Evolutionary conservation across 1,140 invertebrate species (phyloP).

Genomic region (Notospermus geniculatus): DNA sequence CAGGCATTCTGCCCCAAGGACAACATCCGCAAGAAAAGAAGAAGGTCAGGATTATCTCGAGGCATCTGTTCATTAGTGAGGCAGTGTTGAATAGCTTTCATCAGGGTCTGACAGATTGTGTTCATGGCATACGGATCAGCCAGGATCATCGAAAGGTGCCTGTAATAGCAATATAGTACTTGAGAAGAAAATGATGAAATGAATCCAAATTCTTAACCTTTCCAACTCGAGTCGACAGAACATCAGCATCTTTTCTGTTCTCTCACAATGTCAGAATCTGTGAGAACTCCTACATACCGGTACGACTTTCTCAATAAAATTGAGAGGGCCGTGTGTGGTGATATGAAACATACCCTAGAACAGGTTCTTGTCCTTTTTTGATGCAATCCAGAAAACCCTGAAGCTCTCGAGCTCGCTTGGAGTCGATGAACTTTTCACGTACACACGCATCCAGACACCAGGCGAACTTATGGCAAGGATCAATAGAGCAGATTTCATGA

Average conservation of each 20-base stretch:
- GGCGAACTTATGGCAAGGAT: constrained; percentile 98
- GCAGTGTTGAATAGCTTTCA: constrained; percentile 87
- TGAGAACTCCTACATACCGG: too few species aligned
- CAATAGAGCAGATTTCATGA: constrained; percentile 93
- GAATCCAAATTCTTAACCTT: too few species aligned
- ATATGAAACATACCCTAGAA: constrained; percentile 66
- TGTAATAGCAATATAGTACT: too few species aligned
- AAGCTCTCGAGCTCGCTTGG: constrained; percentile 88
- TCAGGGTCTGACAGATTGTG: constrained; percentile 86
- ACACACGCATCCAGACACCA: constrained; percentile 99
- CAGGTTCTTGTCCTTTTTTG: constrained; percentile 90
- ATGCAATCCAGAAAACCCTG: constrained; percentile 85
- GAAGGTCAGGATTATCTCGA: constrained; percentile 81
- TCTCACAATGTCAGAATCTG: too few species aligned
- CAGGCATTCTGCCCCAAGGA: constrained; percentile 89
- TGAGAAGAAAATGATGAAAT: too few species aligned
- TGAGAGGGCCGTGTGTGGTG: too few species aligned
- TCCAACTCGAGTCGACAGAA: too few species aligned
- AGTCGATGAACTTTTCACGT: constrained; percentile 92
- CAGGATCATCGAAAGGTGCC: constrained; percentile 92
- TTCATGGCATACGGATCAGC: constrained; percentile 97
- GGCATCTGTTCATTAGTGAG: constrained; percentile 87
- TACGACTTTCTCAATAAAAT: too few species aligned
- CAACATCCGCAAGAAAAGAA: constrained; percentile 89
- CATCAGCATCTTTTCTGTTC: too few species aligned